Base-by-base conservation (phyloP, 2,113 vertebrate species). In the Scytalopus superciliaris region DNA sequence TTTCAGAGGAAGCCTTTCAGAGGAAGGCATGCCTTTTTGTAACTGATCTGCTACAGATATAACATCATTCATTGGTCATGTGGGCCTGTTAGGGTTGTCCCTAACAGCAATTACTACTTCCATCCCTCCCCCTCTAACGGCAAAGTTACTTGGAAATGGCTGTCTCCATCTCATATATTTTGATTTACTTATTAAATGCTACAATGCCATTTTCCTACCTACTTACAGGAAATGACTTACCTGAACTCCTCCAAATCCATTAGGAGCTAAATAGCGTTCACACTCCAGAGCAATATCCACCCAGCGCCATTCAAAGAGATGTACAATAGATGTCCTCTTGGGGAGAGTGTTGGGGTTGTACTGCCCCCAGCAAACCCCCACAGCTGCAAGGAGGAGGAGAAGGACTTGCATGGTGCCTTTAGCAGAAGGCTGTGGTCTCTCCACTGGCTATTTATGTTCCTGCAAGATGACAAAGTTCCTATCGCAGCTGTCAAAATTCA, bases 241-340 rank as follows among this genome's bases (percentile, higher is more conserved):
- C 99, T 99, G 99, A 99, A 99, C 98, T 19, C 99, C 99, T 70
- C 98, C 99, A 59, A 98, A 99, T 44, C 99, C 99, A 73, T 98
- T 98, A 16, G 99, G 99, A 66, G 89, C 99, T 69, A 99, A 96
- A 70, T 98, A 99, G 50, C 98, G 95, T 47, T 99, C 99, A 70
- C 99, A 99, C 93, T 99, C 99, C 17, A 85, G 96, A 74, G 99
- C 99, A 25, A 99, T 98, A 81, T 99, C 99, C 0, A 25, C 95
- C 99, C 99, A 99, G 72, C 98, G 98, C 99, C 99, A 99, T 86
- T 99, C 99, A 63, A 90, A 99, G 89, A 99, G 98, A 63, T 99
- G 99, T 7, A 99, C 99, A 5, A 99, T 98, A 59, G 99, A 94
- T 0, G 98, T 99, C 77, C 97, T 98, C 33, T 98, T 98, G 0